These are phyloP conservation scores for Hyperoplus lanceolatus DNA, from an alignment of 2,797 vertebrate species.

Conservation along the genomic window DNA sequence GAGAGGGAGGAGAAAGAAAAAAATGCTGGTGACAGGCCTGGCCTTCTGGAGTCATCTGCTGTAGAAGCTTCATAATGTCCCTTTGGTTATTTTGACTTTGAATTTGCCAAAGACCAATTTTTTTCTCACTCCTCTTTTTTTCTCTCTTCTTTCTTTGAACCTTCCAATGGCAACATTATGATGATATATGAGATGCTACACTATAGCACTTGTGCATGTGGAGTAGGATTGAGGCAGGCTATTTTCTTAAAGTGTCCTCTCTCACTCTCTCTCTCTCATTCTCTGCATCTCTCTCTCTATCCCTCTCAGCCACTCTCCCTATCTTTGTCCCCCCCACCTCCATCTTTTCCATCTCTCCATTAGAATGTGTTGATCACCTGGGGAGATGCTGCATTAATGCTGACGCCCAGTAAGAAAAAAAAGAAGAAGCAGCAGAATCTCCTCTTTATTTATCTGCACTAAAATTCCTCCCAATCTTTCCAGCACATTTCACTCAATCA, in stretches of 20 bases:
- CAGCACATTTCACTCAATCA: conserved; percentile 88
- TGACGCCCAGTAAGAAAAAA: conserved; percentile 77
- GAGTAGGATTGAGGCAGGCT: conserved; percentile 73
- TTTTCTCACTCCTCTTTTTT: conserved; percentile 52
- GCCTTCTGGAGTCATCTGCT: conserved; percentile 80
- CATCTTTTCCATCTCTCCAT: conserved; percentile 68
- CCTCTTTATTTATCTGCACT: conserved; percentile 85
- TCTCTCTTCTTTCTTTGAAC: conserved; percentile 77
- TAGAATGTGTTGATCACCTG: conserved; percentile 85
- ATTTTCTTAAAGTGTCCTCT: conserved; percentile 78
- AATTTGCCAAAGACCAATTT: conserved; percentile 73
- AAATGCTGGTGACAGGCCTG: conserved; percentile 71
- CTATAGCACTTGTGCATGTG: conserved; percentile 75
- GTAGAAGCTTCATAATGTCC: conserved; percentile 80
- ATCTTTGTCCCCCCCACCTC: conserved; percentile 58
- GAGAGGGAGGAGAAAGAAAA: not conserved
- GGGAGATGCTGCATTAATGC: conserved; percentile 85
- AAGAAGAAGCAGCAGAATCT: conserved; percentile 66
- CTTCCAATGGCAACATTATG: conserved; percentile 81
- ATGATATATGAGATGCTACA: conserved; percentile 82
- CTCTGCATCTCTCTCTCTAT: conserved; percentile 30
- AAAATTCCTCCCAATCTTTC: conserved; percentile 85
- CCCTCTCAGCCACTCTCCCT: conserved; percentile 46
- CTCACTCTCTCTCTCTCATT: conserved; percentile 22
- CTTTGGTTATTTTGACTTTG: conserved; percentile 83